A percentile compares a stretch with the other conserved stretches of the same genome.
Evolutionary conservation across 2,888 invertebrate species (phyloP).

Genomic region (Germaria angustata): DNA sequence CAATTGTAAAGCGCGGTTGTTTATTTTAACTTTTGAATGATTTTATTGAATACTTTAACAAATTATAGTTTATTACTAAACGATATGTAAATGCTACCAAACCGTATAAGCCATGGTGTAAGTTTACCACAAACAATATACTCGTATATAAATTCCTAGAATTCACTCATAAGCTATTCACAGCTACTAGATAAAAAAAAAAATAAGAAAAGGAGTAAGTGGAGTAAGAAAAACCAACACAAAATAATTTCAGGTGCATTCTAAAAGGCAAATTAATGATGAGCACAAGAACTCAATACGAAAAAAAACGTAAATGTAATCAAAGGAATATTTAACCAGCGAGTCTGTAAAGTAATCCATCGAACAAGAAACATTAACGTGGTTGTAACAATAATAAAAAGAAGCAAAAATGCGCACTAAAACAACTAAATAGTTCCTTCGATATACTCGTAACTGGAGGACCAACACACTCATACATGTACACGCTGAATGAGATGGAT

Average conservation of each 20-base stretch:
- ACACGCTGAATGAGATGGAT: constrained; percentile 13
- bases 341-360: constrained; percentile 46
- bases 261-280: constrained; percentile 62
- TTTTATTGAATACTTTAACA: constrained; percentile 9
- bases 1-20: neutral
- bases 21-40: constrained; percentile 1
- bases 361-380: constrained; percentile 37
- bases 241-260: constrained; percentile 59
- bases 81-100: constrained; percentile 45
- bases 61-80: constrained; percentile 52
- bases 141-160: constrained; percentile 55
- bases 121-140: constrained; percentile 1
- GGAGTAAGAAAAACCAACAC: neutral
- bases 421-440: constrained; percentile 20
- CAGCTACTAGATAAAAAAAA: constrained; percentile 54
- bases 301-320: constrained; percentile 39
- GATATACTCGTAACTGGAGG: constrained; percentile 34
- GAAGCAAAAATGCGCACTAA: constrained; percentile 25
- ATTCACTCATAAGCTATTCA: constrained; percentile 54
- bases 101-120: neutral
- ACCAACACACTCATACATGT: no score
- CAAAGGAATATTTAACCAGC: constrained; percentile 35
- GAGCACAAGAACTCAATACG: constrained; percentile 24
- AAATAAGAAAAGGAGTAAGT: neutral
- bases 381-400: constrained; percentile 36